These are phyloP conservation scores for Andrena bucephala DNA, from an alignment of 2,888 invertebrate species.

Conservation along the genomic window DNA sequence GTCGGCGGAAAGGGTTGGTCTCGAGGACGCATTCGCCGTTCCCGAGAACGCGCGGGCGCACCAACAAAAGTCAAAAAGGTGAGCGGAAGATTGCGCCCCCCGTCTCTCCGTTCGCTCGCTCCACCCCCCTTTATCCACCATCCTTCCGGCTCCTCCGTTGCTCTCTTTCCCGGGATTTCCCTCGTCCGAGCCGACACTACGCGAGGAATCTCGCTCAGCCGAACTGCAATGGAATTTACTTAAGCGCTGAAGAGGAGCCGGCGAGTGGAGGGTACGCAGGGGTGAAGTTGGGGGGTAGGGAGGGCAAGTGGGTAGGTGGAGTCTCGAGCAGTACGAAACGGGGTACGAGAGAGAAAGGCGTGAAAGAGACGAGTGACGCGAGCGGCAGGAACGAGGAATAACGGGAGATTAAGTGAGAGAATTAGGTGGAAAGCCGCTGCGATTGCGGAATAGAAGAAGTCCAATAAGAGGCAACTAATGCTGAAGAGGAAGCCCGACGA, in stretches of 20 bases:
- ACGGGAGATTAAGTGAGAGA: slow-evolving; percentile 44
- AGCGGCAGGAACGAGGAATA: slow-evolving; percentile 36
- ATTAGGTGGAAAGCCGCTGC: slow-evolving; percentile 18
- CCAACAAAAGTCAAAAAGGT: slow-evolving; percentile 57
- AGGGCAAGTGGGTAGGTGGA: background rate
- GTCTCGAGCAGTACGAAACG: background rate
- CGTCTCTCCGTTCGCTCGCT: background rate
- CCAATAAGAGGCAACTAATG: slow-evolving; percentile 15
- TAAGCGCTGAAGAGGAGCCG: slow-evolving; percentile 52
- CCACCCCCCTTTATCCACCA: background rate
- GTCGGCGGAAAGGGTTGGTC: slow-evolving; percentile 39
- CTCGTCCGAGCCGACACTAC: slow-evolving; percentile 40
- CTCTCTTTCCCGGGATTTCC: slow-evolving; percentile 38
- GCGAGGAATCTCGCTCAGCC: slow-evolving; percentile 54
- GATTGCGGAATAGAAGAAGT: slow-evolving; percentile 20
- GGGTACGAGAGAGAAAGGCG: background rate
- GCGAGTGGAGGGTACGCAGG: background rate
- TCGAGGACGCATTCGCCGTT: slow-evolving; percentile 47
- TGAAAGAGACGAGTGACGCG: background rate
- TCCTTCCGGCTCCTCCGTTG: slow-evolving; percentile 45
- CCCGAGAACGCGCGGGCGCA: slow-evolving; percentile 46
- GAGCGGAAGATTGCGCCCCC: slow-evolving; percentile 41
- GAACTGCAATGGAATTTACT: slow-evolving; percentile 63
- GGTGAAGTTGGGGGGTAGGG: background rate
- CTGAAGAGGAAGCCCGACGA: background rate